Evolutionary conservation across 2,797 vertebrate species (phyloP).

Genomic region (Sibirionetta formosa): DNA sequence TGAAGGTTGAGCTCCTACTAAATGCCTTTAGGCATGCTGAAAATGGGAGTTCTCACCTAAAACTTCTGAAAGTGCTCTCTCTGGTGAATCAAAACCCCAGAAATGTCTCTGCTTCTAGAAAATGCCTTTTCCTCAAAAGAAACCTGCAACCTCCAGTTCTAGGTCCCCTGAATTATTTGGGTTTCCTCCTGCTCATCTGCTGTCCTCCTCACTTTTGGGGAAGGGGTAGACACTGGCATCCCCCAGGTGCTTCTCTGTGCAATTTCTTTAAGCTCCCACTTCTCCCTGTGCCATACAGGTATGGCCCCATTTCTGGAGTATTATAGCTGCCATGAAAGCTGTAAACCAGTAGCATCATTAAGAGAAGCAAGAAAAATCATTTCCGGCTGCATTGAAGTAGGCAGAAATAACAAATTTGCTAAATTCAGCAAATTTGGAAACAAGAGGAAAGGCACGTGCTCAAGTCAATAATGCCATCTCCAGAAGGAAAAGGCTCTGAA

Average conservation of each 20-base stretch:
- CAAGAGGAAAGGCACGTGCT: not conserved
- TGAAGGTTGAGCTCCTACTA: not conserved
- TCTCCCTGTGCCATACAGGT: not conserved
- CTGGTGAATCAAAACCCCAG: fast-evolving
- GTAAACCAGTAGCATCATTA: fast-evolving
- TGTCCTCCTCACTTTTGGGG: not conserved
- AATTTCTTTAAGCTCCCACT: not conserved
- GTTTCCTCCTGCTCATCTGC: not conserved
- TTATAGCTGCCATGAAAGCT: not conserved
- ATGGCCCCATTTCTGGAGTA: not conserved
- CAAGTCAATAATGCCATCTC: not conserved
- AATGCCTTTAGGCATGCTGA: fast-evolving
- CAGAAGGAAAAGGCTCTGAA: not conserved
- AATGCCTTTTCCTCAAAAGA: not conserved
- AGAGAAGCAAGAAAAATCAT: not conserved
- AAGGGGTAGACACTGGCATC: not conserved
- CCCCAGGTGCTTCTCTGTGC: fast-evolving
- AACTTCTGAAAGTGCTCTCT: not conserved
- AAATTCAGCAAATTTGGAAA: not conserved
- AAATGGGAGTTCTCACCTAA: not conserved
- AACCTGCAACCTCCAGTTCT: not conserved
- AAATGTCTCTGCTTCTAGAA: not conserved
- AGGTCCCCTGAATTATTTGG: not conserved
- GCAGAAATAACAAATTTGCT: not conserved
- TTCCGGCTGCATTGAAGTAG: fast-evolving